These are phyloP conservation scores for Xyrauchen texanus DNA, from an alignment of 2,113 vertebrate genomes.

Conservation along the genomic window DNA sequence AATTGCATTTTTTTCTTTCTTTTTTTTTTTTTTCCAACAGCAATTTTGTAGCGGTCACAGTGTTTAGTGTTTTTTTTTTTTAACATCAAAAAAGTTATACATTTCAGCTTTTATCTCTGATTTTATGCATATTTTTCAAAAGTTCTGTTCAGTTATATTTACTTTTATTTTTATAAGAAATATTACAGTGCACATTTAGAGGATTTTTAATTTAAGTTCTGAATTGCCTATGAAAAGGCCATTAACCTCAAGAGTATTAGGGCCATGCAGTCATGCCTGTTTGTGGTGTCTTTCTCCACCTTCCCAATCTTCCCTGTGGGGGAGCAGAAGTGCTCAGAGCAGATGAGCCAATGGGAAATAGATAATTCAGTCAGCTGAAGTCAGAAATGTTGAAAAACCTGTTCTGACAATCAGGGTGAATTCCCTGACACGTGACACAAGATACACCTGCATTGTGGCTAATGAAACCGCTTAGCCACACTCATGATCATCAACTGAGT, in stretches of 20 bases:
- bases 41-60: too few species aligned
- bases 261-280: constrained; percentile 36
- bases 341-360: constrained; percentile 55
- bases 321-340: constrained; percentile 56
- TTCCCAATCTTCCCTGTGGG: constrained; percentile 42
- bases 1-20: not conserved
- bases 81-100: too few species aligned
- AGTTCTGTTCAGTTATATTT: too few species aligned
- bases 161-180: too few species aligned
- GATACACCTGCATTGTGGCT: constrained; percentile 42
- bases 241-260: constrained; percentile 38
- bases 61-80: too few species aligned
- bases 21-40: too few species aligned
- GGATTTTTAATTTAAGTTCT: not conserved
- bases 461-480: constrained; percentile 23
- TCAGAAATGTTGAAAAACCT: constrained; percentile 69
- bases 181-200: too few species aligned
- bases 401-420: constrained; percentile 55
- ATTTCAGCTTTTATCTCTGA: too few species aligned
- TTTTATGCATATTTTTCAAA: too few species aligned
- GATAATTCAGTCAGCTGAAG: constrained; percentile 42
- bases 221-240: not conserved
- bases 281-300: constrained; percentile 21
- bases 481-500: constrained; percentile 1
- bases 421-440: constrained; percentile 37